phyloP scores from a whole-genome alignment of 2,888 invertebrate genomes.

The Axea sp. region DNA sequence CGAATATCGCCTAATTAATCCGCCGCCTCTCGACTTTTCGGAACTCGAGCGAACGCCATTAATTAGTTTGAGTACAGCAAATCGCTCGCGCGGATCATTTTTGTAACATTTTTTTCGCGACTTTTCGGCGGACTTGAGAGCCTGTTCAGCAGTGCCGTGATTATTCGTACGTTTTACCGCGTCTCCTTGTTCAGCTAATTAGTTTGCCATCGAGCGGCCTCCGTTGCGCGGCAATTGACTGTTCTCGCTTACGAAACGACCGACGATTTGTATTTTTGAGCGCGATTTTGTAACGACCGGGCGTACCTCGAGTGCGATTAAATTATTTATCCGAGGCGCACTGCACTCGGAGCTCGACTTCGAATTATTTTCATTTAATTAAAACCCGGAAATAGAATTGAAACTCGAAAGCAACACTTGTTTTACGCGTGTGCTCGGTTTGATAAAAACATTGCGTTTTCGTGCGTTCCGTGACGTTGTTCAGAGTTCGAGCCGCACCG shows the following conservation, averaged over 20 bases:
- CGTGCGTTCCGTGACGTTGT: too few relatives aligned
- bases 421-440: too few relatives aligned
- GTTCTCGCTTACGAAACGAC: constrained; percentile 15
- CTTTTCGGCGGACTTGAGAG: constrained; percentile 14
- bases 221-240: constrained; percentile 33
- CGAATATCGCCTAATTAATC: constrained; percentile 50
- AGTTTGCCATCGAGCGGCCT: constrained; percentile 26
- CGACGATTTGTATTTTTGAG: constrained; percentile 13
- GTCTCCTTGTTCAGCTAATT: constrained; percentile 27
- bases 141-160: constrained; percentile 29
- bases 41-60: constrained; percentile 29
- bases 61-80: constrained; percentile 33
- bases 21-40: constrained; percentile 36
- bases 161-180: constrained; percentile 35
- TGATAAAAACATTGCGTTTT: too few relatives aligned
- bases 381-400: too few relatives aligned
- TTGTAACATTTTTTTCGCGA: constrained; percentile 33
- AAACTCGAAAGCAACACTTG: too few relatives aligned
- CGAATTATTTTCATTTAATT: neutral
- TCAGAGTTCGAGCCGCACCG: too few relatives aligned
- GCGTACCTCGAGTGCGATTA: neutral
- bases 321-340: neutral
- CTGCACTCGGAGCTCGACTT: neutral
- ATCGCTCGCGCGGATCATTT: constrained; percentile 24
- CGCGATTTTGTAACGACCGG: neutral